Evolutionary conservation across 2,888 invertebrate genomes (phyloP).

Genomic region (Drosophila mimetica): DNA sequence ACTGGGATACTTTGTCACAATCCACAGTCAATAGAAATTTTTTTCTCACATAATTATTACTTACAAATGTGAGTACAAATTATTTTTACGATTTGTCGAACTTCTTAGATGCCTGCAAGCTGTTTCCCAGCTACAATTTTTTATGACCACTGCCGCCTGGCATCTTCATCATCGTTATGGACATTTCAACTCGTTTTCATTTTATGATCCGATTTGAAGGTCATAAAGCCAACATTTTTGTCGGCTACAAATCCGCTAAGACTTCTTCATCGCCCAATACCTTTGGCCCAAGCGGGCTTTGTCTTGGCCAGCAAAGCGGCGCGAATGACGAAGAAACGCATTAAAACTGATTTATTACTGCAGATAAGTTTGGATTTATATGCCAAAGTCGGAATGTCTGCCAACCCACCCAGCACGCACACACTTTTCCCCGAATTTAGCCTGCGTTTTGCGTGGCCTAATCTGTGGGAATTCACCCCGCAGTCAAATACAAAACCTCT

Average conservation of each 20-base stretch:
- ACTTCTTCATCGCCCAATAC: not conserved
- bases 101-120: constrained; percentile 7
- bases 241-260: constrained; percentile 29
- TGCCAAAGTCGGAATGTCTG: constrained; percentile 36
- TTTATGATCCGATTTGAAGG: constrained; percentile 36
- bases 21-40: not conserved
- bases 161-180: constrained; percentile 21
- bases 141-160: constrained; percentile 10
- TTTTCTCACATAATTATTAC: not conserved
- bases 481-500: constrained; percentile 11
- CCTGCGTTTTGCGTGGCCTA: constrained; percentile 2
- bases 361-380: constrained; percentile 76
- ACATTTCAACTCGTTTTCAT: constrained; percentile 35
- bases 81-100: not conserved
- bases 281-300: constrained; percentile 2
- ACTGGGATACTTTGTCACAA: too few relatives aligned
- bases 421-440: not conserved
- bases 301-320: constrained; percentile 36
- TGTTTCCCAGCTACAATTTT: constrained; percentile 11
- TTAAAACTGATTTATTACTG: constrained; percentile 75
- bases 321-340: constrained; percentile 53
- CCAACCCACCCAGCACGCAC: constrained; percentile 9
- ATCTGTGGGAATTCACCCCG: constrained; percentile 18
- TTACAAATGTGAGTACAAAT: not conserved
- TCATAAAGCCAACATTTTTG: constrained; percentile 33